phyloP scores from a whole-genome alignment of 2,888 invertebrate species.

The Campoletis raptor region DNA sequence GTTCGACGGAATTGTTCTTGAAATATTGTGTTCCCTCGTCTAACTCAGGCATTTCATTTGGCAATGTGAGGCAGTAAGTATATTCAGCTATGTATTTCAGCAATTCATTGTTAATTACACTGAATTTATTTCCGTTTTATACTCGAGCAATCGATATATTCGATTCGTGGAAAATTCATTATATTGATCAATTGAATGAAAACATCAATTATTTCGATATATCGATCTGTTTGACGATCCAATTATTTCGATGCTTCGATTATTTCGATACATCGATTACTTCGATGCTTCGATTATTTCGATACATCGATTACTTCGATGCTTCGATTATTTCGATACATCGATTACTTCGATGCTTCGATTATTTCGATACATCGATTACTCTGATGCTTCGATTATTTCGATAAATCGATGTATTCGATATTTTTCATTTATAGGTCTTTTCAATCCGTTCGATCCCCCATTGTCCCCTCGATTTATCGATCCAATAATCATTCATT shows the following conservation, averaged over 20 bases:
- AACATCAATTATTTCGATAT: background rate
- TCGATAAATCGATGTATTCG: too few relatives aligned
- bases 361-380: conserved; percentile 16
- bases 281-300: background rate
- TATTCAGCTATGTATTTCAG: conserved; percentile 53
- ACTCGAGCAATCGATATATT: background rate
- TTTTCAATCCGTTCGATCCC: background rate
- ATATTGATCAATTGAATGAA: background rate
- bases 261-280: too few relatives aligned
- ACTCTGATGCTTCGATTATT: too few relatives aligned
- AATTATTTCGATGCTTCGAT: conserved; percentile 6
- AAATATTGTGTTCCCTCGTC: background rate
- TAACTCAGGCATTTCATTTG: conserved; percentile 79
- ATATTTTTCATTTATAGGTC: too few relatives aligned
- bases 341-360: conserved; percentile 2
- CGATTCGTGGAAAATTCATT: background rate
- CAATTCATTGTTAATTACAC: background rate
- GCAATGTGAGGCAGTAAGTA: conserved; percentile 80
- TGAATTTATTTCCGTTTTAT: background rate
- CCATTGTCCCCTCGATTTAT: background rate
- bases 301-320: background rate
- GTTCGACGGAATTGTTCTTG: background rate
- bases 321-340: background rate
- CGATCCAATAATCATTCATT: background rate
- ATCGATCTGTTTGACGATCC: conserved; percentile 6